Evolutionary conservation across 2,888 invertebrate species (phyloP), one percentile per base, ranked within the genome.

Genomic region (Liopterus haemorrhoidalis): DNA sequence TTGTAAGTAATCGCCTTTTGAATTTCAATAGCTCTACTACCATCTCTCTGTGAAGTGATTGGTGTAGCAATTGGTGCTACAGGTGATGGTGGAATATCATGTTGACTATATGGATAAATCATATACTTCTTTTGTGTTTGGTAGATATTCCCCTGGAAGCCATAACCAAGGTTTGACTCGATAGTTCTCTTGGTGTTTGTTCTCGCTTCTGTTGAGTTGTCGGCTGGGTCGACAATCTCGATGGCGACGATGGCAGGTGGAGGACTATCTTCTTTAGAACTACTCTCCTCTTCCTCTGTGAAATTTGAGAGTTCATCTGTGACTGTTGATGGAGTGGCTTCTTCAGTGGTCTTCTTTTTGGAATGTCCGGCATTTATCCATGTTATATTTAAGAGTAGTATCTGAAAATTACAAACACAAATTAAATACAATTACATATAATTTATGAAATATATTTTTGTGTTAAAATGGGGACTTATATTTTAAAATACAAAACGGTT

Each of bases 91-190:
- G 75, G 74, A 48, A 80, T 77, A 55, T 82, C 78, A 43, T 78
- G 71, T 61, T 82, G 82, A 0, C 82, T 82, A 60, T 82, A 82
- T 3, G 82, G 82, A 58, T 82, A 82, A 48, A 81, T 59, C 46
- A 67, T 68, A 11, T 64, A 60, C 47, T 41, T 38, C 21, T 46
- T 67, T 54, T 46, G 61, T 55, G 68, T 66, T 31, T 72, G 74
- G 5, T 72, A 72, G 51, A 67, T 67, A 53, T 76, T 76, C 2
- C 70, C 70, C 54, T 70, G 70, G 50, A 75, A 78, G 5, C 81
- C 82, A 60, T 81, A 85, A 45, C 86, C 86, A 8, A 86, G 67
- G 35, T 80, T 78, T 1, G 78, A 77, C 51, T 85, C 82, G 9
- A 85, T 80, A 0, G 85, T 86, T 53, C 86, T 70, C 59, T 86